Conservation (phyloP, 2,113 vertebrate species). For the Megaceryle maxima region DNA sequence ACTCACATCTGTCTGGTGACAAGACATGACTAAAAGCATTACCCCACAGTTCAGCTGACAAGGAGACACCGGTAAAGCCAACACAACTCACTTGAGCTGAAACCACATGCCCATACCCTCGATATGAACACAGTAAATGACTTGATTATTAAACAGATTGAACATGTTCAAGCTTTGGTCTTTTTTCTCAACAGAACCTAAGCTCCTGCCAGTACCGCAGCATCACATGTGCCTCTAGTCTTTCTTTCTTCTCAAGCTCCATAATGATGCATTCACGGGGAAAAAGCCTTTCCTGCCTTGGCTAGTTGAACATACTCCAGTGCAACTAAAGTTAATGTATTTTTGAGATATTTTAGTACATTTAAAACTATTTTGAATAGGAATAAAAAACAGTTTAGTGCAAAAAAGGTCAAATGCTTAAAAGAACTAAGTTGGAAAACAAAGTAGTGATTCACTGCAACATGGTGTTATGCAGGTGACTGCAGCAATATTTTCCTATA, state of each 20-base stretch:
- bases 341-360: not conserved
- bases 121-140: not conserved
- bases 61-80: rapidly evolving
- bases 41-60: not conserved
- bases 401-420: not conserved
- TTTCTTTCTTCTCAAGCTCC: not conserved
- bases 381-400: not conserved
- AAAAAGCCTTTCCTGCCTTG: not conserved
- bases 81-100: not conserved
- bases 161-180: not conserved
- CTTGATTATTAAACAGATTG: not conserved
- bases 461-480: rapidly evolving
- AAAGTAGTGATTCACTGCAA: rapidly evolving
- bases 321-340: not conserved
- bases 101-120: not conserved
- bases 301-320: not conserved
- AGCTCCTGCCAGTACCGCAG: not conserved
- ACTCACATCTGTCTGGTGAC: rapidly evolving
- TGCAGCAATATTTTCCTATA: not conserved
- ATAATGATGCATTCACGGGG: not conserved
- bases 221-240: not conserved
- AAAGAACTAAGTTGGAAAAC: not conserved
- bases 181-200: not conserved
- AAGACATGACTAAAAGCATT: not conserved
- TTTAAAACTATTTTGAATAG: not conserved